These are phyloP conservation scores for Platysternon megacephalum DNA, from an alignment of 2,113 vertebrate genomes.

Conservation along the genomic window DNA sequence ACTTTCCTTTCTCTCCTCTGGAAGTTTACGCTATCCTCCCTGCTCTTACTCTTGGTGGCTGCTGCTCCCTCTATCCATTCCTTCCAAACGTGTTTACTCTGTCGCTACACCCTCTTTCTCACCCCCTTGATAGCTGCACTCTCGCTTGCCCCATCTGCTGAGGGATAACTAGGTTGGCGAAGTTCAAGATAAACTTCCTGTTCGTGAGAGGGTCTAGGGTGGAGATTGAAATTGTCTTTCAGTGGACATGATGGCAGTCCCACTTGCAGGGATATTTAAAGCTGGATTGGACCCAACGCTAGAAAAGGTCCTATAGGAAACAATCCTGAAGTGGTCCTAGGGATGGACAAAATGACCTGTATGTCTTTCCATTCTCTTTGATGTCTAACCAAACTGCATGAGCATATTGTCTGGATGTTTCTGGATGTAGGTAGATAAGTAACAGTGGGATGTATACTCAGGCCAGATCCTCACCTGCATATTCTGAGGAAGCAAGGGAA, in stretches of 20 bases:
- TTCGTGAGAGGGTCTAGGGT: background rate
- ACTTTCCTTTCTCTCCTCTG: too few species aligned
- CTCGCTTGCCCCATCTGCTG: background rate
- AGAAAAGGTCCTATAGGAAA: background rate
- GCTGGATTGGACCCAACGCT: background rate
- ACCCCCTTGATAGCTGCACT: accelerated
- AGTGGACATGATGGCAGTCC: background rate
- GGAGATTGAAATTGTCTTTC: background rate
- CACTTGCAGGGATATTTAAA: background rate
- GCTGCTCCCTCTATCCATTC: accelerated
- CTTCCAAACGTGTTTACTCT: accelerated
- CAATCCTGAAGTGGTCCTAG: background rate
- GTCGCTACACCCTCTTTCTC: accelerated
- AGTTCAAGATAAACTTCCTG: background rate
- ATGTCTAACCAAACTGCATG: too few species aligned
- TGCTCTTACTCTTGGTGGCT: background rate
- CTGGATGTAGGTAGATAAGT: too few species aligned
- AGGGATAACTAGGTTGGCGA: background rate
- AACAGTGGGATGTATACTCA: too few species aligned
- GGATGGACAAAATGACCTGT: background rate
- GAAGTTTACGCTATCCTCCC: background rate
- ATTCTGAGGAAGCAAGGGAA: too few species aligned
- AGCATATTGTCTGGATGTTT: too few species aligned
- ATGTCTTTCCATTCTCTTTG: too few species aligned
- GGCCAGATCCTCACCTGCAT: too few species aligned